These are phyloP conservation scores for Enteromius anoplus DNA, from an alignment of 2,797 vertebrate genomes.

Conservation along the genomic window DNA sequence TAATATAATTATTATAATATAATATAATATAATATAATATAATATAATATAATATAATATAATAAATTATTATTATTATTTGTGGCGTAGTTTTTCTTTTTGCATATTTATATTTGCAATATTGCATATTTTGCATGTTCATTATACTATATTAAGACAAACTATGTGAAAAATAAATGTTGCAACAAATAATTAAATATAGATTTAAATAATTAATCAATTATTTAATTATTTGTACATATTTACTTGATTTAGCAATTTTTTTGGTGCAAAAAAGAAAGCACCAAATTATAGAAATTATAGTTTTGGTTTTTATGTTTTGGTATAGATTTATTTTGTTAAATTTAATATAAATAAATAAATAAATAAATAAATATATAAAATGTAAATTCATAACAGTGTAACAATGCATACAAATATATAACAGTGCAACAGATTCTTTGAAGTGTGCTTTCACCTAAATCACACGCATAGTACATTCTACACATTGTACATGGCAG, in stretches of 20 bases:
- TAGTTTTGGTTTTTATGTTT: not conserved
- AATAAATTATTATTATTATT: no score
- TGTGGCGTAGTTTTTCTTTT: no score
- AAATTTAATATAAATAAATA: not conserved
- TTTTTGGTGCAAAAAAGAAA: not conserved
- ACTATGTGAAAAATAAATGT: not conserved
- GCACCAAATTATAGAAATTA: not conserved
- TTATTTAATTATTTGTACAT: not conserved
- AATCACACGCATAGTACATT: not conserved
- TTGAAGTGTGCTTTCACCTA: not conserved
- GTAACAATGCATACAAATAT: no score
- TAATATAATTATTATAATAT: no score
- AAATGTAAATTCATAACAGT: no score
- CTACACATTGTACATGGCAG: not conserved
- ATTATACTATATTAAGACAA: not conserved
- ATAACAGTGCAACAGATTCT: not conserved
- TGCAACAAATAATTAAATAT: not conserved
- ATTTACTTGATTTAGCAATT: not conserved
- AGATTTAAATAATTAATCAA: not conserved
- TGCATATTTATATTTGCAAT: no score
- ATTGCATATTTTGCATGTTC: no score
- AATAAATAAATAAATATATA: no score
- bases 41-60: no score
- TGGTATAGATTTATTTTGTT: not conserved
- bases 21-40: no score